Conservation (phyloP, 30 jellyfish, hydroid and myxozoan genomes). For the Aurelia aurita region DNA sequence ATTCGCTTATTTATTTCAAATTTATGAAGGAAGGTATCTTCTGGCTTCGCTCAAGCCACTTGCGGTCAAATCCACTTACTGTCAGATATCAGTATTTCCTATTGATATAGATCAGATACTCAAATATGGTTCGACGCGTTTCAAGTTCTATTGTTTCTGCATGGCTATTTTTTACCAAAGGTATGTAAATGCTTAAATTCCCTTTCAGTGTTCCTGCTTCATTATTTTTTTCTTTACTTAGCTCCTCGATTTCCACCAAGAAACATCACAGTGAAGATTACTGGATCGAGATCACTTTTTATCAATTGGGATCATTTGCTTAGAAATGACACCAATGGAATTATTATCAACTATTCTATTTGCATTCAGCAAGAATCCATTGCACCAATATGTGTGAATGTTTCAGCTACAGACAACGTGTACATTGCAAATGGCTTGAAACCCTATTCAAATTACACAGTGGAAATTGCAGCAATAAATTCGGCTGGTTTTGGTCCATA, state of each 20-base stretch:
- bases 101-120: too few species aligned
- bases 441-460: conserved; percentile 66
- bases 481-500: conserved; percentile 68
- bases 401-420: background rate
- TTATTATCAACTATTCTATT: conserved; percentile 16
- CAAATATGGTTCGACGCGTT: too few species aligned
- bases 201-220: too few species aligned
- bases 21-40: too few species aligned
- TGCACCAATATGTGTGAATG: background rate
- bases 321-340: conserved; percentile 54
- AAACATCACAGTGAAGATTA: background rate
- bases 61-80: too few species aligned
- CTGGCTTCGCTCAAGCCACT: too few species aligned
- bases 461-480: conserved; percentile 57
- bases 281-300: conserved; percentile 25
- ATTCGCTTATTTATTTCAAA: too few species aligned
- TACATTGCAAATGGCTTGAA: conserved; percentile 4
- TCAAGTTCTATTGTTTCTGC: too few species aligned
- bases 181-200: too few species aligned
- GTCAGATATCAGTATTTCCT: too few species aligned
- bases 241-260: conserved; percentile 49
- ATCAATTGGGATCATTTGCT: conserved; percentile 32
- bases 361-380: background rate
- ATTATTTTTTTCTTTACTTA: background rate
- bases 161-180: too few species aligned